Base-by-base conservation (phyloP, 2,888 invertebrate genomes). In the Hypena proboscidalis region DNA sequence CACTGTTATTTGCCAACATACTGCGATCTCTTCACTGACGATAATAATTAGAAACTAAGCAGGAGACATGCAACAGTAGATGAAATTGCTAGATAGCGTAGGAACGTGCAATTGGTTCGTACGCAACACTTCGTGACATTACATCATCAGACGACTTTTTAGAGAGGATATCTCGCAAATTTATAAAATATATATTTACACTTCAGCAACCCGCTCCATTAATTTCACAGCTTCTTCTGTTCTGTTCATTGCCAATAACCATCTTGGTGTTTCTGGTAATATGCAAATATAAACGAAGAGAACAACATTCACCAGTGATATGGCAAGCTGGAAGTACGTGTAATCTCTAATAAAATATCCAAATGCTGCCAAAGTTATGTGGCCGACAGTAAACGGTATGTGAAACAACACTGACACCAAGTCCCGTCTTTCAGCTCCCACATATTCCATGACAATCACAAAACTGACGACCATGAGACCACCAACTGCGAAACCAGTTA, bases 221-320 rank as follows among this genome's bases (percentile, higher is more conserved):
- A 95, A 83, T 37, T 71, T 65, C 0, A 94, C 84, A 0, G 95
- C 94, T 45, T 92, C 80, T 5, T 92, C 92, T 33, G 93, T 88
- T 58, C 91, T 92, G 1, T 94, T 94, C 6, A 92, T 91, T 8
- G 94, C 94, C 22, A 95, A 81, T 9, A 96, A 85, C 96, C 96
- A 96, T 59, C 96, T 92, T 0, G 96, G 96, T 0, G 95, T 94
- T 85, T 96, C 96, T 2, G 95, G 95, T 27, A 96, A 80, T 23
- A 95, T 60, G 90, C 94, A 95, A 67, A 94, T 93, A 61, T 95
- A 95, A 1, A 90, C 75, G 15, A 95, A 82, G 29, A 95, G 81
- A 31, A 95, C 57, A 10, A 91, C 65, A 22, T 90, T 92, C 0
- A 89, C 85, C 3, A 93, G 65, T 0, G 94, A 94, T 60, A 94